A percentile compares a stretch with the other conserved stretches of the same genome.
Evolutionary conservation across 1,140 invertebrate genomes (phyloP).

Genomic region (Heterodera carotae): DNA sequence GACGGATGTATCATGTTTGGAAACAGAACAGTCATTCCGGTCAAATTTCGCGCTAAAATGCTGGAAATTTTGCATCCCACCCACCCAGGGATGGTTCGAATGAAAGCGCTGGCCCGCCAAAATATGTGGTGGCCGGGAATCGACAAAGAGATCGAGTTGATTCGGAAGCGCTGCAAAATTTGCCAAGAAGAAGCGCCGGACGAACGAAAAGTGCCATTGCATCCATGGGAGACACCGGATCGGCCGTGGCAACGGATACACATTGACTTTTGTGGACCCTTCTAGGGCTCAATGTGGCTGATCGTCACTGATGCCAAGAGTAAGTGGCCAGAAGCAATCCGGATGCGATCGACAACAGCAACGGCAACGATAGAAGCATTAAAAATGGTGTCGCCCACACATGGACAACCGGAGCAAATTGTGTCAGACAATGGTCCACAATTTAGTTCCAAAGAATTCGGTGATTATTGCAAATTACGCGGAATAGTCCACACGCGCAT

Average conservation of each 20-base stretch:
- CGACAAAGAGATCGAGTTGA: slow-evolving; percentile 14
- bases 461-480: slow-evolving; percentile 49
- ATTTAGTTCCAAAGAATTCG: slow-evolving; percentile 59
- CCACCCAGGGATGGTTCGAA: slow-evolving; percentile 26
- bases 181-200: neutral
- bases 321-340: slow-evolving; percentile 11
- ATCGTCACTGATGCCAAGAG: neutral
- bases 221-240: slow-evolving; percentile 18
- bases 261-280: slow-evolving; percentile 67
- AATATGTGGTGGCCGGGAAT: slow-evolving; percentile 21
- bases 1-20: neutral
- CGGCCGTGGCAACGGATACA: slow-evolving; percentile 60
- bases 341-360: neutral
- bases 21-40: neutral
- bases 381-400: no score
- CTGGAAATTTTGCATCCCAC: neutral
- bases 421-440: no score
- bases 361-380: slow-evolving; percentile 24
- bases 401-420: slow-evolving; percentile 53
- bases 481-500: no score
- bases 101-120: slow-evolving; percentile 45
- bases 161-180: slow-evolving; percentile 4
- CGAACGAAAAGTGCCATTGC: neutral
- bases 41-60: neutral
- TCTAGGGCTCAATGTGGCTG: slow-evolving; percentile 40